phyloP scores from a whole-genome alignment of 2,888 invertebrate genomes.

The Synergus gifuensis region DNA sequence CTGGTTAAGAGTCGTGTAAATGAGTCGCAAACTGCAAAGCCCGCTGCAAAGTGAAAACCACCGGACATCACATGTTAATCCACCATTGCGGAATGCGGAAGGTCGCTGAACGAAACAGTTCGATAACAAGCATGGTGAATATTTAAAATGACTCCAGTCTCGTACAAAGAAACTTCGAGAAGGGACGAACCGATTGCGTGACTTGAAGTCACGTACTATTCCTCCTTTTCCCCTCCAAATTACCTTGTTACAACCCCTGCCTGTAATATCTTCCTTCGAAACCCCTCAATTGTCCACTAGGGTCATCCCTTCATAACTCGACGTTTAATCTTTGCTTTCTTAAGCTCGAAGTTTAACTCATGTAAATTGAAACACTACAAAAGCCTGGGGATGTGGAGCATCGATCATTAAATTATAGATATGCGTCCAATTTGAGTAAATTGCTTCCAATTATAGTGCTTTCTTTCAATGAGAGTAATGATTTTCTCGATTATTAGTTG shows the following conservation, averaged over 20 bases:
- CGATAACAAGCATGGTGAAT: slow-evolving; percentile 58
- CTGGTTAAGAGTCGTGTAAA: background rate
- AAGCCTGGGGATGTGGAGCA: slow-evolving; percentile 24
- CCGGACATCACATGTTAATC: slow-evolving; percentile 46
- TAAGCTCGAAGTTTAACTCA: slow-evolving; percentile 1
- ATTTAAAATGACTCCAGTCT: slow-evolving; percentile 58
- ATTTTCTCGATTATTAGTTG: background rate
- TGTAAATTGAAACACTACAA: background rate
- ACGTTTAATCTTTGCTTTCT: slow-evolving; percentile 22
- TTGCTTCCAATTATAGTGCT: background rate
- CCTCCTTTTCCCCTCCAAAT: slow-evolving; percentile 27
- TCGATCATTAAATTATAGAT: background rate
- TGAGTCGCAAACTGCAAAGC: background rate
- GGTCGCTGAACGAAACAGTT: slow-evolving; percentile 55
- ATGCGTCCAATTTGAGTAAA: too few species aligned
- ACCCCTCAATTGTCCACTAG: slow-evolving; percentile 29
- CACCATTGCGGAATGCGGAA: slow-evolving; percentile 55
- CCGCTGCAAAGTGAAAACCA: slow-evolving; percentile 10
- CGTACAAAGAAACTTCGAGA: slow-evolving; percentile 1
- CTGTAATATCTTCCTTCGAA: slow-evolving; percentile 12
- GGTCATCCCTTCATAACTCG: slow-evolving; percentile 16
- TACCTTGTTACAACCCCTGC: slow-evolving; percentile 35
- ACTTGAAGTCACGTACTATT: slow-evolving; percentile 20
- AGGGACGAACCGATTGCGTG: slow-evolving; percentile 32
- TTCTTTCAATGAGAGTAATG: background rate